Conservation (phyloP, 2,888 invertebrate species). For the Dugesia japonica region DNA sequence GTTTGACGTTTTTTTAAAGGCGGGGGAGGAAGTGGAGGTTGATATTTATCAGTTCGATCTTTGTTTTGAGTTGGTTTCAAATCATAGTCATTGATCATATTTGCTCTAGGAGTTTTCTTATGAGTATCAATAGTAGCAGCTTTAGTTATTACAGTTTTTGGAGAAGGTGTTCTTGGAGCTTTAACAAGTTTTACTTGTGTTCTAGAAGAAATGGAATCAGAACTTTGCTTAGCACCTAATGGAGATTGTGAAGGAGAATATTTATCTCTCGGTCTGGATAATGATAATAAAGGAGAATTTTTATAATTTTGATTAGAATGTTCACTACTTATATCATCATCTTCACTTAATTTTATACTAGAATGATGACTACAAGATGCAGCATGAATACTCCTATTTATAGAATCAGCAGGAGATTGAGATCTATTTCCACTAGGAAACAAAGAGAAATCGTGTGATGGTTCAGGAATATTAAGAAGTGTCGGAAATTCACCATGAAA, state of each 20-base stretch:
- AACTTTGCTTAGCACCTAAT: neutral
- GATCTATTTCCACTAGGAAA: neutral
- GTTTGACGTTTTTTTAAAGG: slow-evolving; percentile 9
- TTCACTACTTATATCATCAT: neutral
- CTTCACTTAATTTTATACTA: slow-evolving; percentile 1
- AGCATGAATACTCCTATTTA: neutral
- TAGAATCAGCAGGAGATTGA: neutral
- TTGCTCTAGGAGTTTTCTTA: neutral
- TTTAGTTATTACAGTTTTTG: neutral
- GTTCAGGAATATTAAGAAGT: neutral
- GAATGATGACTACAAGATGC: slow-evolving; percentile 8
- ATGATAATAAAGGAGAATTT: neutral
- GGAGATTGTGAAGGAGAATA: slow-evolving; percentile 15
- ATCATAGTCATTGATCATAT: neutral
- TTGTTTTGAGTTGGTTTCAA: neutral
- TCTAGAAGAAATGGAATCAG: neutral
- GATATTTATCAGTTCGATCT: neutral
- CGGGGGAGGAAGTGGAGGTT: neutral
- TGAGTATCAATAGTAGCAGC: slow-evolving; percentile 1
- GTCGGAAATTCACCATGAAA: neutral
- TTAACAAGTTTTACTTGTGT: neutral
- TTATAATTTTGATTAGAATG: neutral
- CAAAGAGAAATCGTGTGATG: neutral
- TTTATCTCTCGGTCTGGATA: neutral
- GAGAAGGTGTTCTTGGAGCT: neutral